Base-by-base conservation (phyloP, 2,113 vertebrate genomes). In the Tychaedon coryphoeus region DNA sequence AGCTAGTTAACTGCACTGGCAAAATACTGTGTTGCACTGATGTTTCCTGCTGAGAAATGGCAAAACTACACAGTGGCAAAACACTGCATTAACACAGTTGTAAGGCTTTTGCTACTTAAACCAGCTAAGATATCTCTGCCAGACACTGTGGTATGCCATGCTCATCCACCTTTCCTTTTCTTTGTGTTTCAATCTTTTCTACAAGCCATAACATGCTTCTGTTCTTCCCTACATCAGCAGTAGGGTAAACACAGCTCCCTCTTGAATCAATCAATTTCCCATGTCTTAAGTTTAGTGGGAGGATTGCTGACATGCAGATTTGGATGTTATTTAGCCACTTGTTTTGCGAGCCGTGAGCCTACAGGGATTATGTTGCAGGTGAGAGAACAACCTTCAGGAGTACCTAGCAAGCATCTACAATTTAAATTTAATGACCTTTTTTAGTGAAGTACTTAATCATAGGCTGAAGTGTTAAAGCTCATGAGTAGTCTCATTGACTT, bases 391-490 rank as follows among this genome's bases (percentile, higher is more conserved):
- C 92, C 92, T 97, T 95, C 82, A 77, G 71, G 76, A 96, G 80
- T 67, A 96, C 83, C 79, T 89, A 92, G 92, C 72, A 74, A 86
- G 69, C 80, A 95, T 84, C 95, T 94, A 90, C 92, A 94, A 95
- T 96, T 95, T 95, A 80, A 93, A 95, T 95, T 92, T 88, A 96
- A 96, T 93, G 90, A 82, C 75, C 82, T 91, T 95, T 73, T 94
- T 97, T 96, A 93, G 93, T 70, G 72, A 93, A 96, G 93, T 86
- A 87, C 64, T 96, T 96, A 96, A 96, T 95, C 93, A 93, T 83
- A 95, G 75, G 75, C 82, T 94, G 90, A 90, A 95, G 81, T 88
- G 69, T 94, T 86, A 83, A 92, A 90, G 64, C 82, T 93, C 75
- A 40, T 80, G 75, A 90, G 71, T 88, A 77, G 67, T 96, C 82